Base-by-base conservation (phyloP, 1,140 invertebrate genomes). In the Steinernema khuongi region DNA sequence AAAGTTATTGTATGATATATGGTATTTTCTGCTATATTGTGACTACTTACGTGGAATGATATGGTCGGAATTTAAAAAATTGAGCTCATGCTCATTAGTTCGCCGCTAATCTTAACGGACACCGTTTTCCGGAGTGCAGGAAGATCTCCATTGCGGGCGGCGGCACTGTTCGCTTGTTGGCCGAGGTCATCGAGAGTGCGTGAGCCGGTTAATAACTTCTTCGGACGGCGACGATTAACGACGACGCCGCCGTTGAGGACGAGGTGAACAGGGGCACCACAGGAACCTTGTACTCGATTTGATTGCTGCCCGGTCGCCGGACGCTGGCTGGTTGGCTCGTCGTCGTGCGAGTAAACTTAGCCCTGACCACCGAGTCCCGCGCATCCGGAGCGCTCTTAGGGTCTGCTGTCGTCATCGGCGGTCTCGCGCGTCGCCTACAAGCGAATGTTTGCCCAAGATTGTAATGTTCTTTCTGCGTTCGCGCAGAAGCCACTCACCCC, bases 391-490 rank as follows among this genome's bases (percentile, higher is more conserved):
- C 50, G 26, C 50, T 60, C 2, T 60, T n/a, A n/a, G n/a, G n/a
- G n/a, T n/a, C n/a, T n/a, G n/a, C 50, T 14, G 50, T 60, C 19
- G 14, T 60, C 50, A 22, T 60, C 7, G 14, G 19, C 50, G 14
- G 14, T 22, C 50, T 60, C 50, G 50, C 50, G 7, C 7, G 4
- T 22, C 7, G 19, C 7, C 50, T 60, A 14, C 4, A 26, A 60
- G 36, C 7, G 36, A 60, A 17, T 60, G 50, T 60, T 60, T 60
- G 50, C 50, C 50, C 4, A 60, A 22, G 50, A 60, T 60, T 60
- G 50, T 60, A 60, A 60, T 60, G 50, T 60, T 60, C n/a, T n/a
- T n/a, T n/a, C 50, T 60, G 50, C 26, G 50, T 60, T 60, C 50
- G 50, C 50, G 22, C 50, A 22, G 26, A 22, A 22, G 26, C 4